Evolutionary conservation across 2,113 vertebrate species (phyloP), one percentile per base, ranked within the genome.

Genomic region (Coracopsis vasa): DNA sequence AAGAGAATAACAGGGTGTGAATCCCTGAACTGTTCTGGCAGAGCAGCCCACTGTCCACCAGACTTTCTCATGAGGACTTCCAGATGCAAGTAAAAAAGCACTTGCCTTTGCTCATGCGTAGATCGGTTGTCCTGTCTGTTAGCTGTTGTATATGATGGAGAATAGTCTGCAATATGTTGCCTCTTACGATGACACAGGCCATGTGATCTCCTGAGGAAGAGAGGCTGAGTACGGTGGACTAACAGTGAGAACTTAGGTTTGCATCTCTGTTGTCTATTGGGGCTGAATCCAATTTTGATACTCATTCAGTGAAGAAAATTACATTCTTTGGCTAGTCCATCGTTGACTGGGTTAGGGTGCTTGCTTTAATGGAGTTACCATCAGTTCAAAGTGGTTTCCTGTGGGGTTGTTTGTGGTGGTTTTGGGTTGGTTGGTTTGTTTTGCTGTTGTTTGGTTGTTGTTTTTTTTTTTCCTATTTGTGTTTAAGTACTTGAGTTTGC

Each of bases 31-130:
- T 80, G 16, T 74, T 70, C 58, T 50, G 25, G 11, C 39, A 33
- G 23, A 50, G 42, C 37, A 48, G n/a, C 17, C 13, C 0, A 0
- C 56, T 86, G 18, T 51, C 28, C 17, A 1, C 37, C 8, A 1
- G 66, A 4, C 47, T 80, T 80, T 37, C 5, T 83, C 13, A 28
- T 71, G 50, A 23, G 29, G 19, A 4, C 50, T 83, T 88, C 7
- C 4, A 58, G 15, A 6, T 81, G 37, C 13, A 65, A 28, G 48
- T 72, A 6, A 29, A 64, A 27, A 10, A 54, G 11, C 8, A 6
- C 9, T 42, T 6, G 18, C 20, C 35, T 27, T 18, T 85, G 39
- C 20, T 24, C 6, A 0, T 7, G 7, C 35, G 16, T 19, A 24
- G 50, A 45, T 86, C 14, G 29, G 1, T 33, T 80, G 28, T 66